Conservation (phyloP, 2,797 vertebrate genomes). For the Silurus lanzhouensis region DNA sequence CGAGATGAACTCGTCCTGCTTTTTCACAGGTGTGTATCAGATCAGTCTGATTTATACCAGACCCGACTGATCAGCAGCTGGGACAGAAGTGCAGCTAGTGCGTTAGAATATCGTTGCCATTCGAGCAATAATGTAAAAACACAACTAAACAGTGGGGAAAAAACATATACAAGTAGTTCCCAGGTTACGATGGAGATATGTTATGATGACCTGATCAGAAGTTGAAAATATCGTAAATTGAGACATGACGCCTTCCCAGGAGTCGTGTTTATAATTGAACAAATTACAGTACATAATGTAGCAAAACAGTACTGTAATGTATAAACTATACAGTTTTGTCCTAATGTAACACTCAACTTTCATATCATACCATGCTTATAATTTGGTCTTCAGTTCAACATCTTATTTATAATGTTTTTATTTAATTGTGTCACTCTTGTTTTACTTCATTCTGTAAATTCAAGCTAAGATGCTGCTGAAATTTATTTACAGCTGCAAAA, state of each 20-base stretch:
- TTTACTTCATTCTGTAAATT: background rate
- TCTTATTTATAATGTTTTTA: background rate
- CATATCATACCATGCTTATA: background rate
- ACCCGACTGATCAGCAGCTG: background rate
- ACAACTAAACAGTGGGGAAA: too few species aligned
- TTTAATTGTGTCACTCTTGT: background rate
- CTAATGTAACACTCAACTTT: background rate
- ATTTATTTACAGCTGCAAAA: background rate
- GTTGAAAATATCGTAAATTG: too few species aligned
- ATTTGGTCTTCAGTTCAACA: background rate
- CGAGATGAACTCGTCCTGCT: background rate
- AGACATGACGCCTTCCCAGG: too few species aligned
- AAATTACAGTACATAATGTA: too few species aligned
- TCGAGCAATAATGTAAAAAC: too few species aligned
- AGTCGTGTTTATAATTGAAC: too few species aligned
- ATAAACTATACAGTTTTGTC: background rate
- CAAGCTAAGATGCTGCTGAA: background rate
- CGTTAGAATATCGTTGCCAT: background rate
- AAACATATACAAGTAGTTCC: too few species aligned
- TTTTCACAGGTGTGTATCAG: background rate
- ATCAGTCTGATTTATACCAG: background rate
- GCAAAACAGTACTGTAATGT: too few species aligned
- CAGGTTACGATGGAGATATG: too few species aligned
- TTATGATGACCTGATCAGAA: too few species aligned
- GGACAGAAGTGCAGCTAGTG: background rate